A percentile compares a stretch with the other conserved stretches of the same genome.
Conservation (phyloP, 2,113 vertebrate genomes). For the Centrocercus urophasianus region DNA sequence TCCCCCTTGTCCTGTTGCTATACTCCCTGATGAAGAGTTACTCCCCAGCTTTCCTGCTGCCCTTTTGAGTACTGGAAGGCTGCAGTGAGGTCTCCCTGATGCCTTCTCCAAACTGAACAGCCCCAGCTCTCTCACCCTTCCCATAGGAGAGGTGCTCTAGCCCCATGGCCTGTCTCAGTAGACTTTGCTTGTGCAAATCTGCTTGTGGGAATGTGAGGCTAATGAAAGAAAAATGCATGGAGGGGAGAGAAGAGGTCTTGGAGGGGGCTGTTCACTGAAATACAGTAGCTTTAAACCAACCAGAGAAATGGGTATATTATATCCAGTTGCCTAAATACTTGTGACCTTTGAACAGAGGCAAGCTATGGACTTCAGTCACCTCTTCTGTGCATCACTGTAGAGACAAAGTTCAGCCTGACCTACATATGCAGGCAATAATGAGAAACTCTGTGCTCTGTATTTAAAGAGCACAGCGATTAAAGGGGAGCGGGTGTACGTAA, state of each 20-base stretch:
- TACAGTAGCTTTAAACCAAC: background rate
- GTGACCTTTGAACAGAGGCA: background rate
- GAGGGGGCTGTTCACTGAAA: background rate
- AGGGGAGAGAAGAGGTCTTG: background rate
- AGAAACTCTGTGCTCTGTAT: background rate
- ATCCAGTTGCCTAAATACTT: background rate
- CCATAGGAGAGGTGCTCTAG: background rate
- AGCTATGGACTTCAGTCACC: background rate
- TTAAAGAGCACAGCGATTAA: background rate
- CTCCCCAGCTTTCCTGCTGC: background rate
- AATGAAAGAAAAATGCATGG: background rate
- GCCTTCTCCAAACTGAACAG: background rate
- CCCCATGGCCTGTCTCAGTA: background rate
- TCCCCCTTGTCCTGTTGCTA: background rate
- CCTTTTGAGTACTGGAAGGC: background rate
- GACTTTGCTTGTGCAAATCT: background rate
- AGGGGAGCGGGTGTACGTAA: background rate
- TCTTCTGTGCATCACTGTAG: background rate
- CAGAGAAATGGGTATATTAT: background rate
- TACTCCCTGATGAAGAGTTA: background rate
- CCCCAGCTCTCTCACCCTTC: background rate
- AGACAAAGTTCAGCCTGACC: background rate
- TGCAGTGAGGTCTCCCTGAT: background rate
- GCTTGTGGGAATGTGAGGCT: background rate
- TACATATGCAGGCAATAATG: background rate